phyloP scores from a whole-genome alignment of 2,113 vertebrate species.

The Hucho hucho region DNA sequence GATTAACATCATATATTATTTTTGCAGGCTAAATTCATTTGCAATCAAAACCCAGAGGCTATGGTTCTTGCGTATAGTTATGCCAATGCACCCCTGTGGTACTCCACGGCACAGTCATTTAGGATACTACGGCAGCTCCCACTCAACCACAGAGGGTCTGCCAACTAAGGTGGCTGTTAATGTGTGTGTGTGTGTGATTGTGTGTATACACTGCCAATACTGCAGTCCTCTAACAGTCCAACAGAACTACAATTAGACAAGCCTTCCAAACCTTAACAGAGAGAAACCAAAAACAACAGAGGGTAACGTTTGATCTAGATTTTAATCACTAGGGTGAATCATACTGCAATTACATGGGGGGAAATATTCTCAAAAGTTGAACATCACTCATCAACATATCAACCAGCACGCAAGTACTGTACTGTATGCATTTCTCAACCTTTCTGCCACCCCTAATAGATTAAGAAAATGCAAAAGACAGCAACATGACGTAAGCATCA shows the following conservation, averaged over 20 bases:
- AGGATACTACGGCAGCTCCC: slow-evolving; percentile 4
- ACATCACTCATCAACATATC: background rate
- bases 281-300: background rate
- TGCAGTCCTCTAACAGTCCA: background rate
- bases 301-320: background rate
- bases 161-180: too few species aligned
- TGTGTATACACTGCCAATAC: background rate
- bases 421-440: background rate
- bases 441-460: background rate
- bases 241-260: background rate
- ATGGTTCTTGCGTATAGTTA: background rate
- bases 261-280: background rate
- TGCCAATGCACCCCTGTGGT: background rate
- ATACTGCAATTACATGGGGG: background rate
- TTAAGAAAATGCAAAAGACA: background rate
- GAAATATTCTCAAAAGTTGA: background rate
- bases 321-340: background rate
- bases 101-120: slow-evolving; percentile 27
- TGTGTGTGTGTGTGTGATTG: slow-evolving; percentile 8
- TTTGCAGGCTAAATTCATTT: slow-evolving; percentile 27
- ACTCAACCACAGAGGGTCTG: background rate
- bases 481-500: background rate
- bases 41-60: slow-evolving; percentile 24
- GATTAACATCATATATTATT: slow-evolving; percentile 16
- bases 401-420: background rate